Evolutionary conservation across 64 coral and sea anemone genomes (phyloP), one percentile per base, ranked within the genome.

Genomic region (Pocillopora verrucosa): DNA sequence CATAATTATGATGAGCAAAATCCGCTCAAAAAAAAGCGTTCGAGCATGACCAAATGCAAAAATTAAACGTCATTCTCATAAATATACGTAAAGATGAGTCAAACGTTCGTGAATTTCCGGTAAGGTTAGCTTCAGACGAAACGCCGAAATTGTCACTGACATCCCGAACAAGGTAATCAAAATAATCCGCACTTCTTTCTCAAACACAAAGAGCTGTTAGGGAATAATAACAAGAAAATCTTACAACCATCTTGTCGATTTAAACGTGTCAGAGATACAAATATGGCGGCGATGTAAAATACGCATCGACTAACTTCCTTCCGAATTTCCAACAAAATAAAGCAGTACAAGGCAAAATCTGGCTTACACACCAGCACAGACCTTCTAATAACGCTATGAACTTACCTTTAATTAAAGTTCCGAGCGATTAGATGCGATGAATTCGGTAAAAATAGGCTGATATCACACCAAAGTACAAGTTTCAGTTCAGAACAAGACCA

Each of bases 51-150:
- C 82, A 85, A 73, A 85, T 65, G 64, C 34, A 69, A 78, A 70
- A 70, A 20, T 4, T 72, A 63, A 65, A 72, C 82, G 72, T 68
- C 24, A 20, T 45, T 70, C 5, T 5, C 62, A 24, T 72, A 85
- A n/a, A 85, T 56, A 68, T 12, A 25, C 30, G 17, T 20, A 72
- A 79, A 79, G 25, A 24, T 19, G 57, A 37, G 45, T 17, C 2
- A 84, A 72, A 57, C 65, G 82, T 85, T 85, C 38, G 64, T 37
- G 65, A 85, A 72, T 85, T 85, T 85, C 65, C 34, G 65, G 64
- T 85, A 2, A 41, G 15, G 20, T 24, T 5, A 85, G 34, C 61
- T 85, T 65, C 17, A 85, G 24, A 72, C 22, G 65, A 57, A 72
- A 85, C 61, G n/a, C 14, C 51, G 5, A 37, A 5, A 72, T 68